Evolutionary conservation across 2,113 vertebrate species (phyloP).

Genomic region (Tachysurus vachellii): DNA sequence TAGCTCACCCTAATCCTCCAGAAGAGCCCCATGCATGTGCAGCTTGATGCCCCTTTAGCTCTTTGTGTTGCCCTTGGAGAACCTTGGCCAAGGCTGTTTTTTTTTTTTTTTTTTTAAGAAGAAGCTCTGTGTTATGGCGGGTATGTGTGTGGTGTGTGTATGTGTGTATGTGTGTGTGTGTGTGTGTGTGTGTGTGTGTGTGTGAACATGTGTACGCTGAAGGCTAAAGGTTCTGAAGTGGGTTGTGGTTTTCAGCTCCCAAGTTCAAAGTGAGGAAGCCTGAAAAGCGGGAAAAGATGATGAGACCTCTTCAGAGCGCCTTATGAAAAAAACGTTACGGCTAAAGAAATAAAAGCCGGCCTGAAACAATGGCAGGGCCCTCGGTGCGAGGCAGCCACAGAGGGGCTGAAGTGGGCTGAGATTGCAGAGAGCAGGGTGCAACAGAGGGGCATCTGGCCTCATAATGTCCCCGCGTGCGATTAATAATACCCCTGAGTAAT

Average conservation of each 20-base stretch:
- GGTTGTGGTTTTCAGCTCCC: conserved; percentile 61
- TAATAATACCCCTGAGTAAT: conserved; percentile 57
- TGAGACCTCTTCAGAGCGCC: conserved; percentile 70
- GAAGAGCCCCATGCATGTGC: conserved; percentile 20
- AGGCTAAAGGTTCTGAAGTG: conserved; percentile 62
- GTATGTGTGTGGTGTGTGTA: conserved; percentile 47
- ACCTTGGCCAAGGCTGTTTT: conserved; percentile 48
- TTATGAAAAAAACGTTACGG: conserved; percentile 68
- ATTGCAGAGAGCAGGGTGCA: conserved; percentile 76
- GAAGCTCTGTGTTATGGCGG: conserved; percentile 54
- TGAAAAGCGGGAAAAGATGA: conserved; percentile 74
- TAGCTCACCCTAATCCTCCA: conserved; percentile 53
- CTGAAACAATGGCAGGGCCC: conserved; percentile 69
- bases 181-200: conserved; percentile 49
- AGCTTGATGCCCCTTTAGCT: conserved; percentile 41
- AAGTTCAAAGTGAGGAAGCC: conserved; percentile 72
- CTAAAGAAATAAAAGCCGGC: conserved; percentile 72
- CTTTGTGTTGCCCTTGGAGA: conserved; percentile 49
- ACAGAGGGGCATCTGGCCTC: conserved; percentile 71
- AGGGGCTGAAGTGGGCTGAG: conserved; percentile 74
- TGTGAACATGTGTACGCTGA: conserved; percentile 42
- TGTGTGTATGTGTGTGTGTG: conserved; percentile 42
- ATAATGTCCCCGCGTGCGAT: conserved; percentile 59
- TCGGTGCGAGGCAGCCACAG: conserved; percentile 65
- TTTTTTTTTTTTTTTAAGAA: conserved; percentile 52